Evolutionary conservation across 2,113 vertebrate species (phyloP), one percentile per base, ranked within the genome.

Genomic region (Gambusia affinis): DNA sequence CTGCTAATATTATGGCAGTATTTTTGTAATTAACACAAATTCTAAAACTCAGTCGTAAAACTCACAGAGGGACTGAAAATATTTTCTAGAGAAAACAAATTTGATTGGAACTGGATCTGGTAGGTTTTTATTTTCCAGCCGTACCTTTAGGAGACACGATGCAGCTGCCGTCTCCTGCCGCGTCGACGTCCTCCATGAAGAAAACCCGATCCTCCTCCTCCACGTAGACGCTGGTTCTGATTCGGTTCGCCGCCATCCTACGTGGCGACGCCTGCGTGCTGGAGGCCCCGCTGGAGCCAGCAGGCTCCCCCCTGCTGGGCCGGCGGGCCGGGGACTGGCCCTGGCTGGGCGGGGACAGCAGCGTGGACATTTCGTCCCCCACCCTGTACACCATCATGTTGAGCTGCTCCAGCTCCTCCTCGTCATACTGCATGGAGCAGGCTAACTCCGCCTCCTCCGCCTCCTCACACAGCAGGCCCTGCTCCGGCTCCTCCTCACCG

Each of bases 391-490:
- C 98, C 97, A 99, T 96, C 89, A 97, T 96, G 81, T 94, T 97
- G 80, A 99, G 96, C 91, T 98, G 96, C 85, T 98, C 97, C 73
- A 98, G 91, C 82, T 99, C 98, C 91, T 98, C 97, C 67, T 98
- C 96, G 8, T 99, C 98, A 1, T 98, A 97, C 92, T 99, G 98
- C 97, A 99, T 97, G 67, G 98, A 99, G 92, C 98, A 99, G 67
- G 97, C 97, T 85, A 98, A 94, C 70, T 99, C 97, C 0, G 92
- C 92, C 71, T 97, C 96, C 63, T 94, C 92, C 67, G 94, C 93
- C 86, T 96, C 95, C 0, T 96, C 96, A 76, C 94, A 96, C 7
- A 97, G 92, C 94, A 97, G 65, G 62, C 94, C 85, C 92, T 94
- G 78, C 82, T 96, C 85, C 94, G 82, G 96, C 73, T 97, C 91